A percentile compares a stretch with the other conserved stretches of the same genome.
Evolutionary conservation across 2,113 vertebrate species (phyloP).

Genomic region (Furnarius figulus): DNA sequence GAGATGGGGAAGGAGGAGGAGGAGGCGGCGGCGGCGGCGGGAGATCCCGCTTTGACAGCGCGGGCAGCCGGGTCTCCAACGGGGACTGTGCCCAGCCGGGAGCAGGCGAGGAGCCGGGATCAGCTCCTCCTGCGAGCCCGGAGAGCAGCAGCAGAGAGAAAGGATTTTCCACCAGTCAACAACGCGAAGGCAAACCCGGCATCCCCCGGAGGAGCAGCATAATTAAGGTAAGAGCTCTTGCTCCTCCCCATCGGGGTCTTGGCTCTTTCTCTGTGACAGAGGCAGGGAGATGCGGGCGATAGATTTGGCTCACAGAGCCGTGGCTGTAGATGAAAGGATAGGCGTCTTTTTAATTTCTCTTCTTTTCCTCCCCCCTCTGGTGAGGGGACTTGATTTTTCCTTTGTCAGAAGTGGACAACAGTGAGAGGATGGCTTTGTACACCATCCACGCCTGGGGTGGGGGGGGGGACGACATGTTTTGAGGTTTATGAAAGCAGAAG

Average conservation of each 20-base stretch:
- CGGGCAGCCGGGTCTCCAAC: constrained; percentile 81
- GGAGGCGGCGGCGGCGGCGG: constrained; percentile 63
- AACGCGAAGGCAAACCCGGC: constrained; percentile 80
- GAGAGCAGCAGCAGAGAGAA: constrained; percentile 60
- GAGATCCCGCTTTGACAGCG: constrained; percentile 73
- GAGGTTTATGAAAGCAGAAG: not conserved
- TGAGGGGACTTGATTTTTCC: not conserved
- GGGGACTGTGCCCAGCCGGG: constrained; percentile 82
- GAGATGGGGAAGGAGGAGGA: constrained; percentile 69
- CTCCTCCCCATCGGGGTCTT: not conserved
- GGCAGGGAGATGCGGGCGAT: not conserved
- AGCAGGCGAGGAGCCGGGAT: constrained; percentile 67
- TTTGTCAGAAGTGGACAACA: not conserved
- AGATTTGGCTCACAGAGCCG: not conserved
- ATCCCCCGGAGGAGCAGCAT: constrained; percentile 93
- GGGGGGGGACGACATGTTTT: not conserved
- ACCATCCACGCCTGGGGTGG: not conserved
- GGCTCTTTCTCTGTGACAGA: not conserved
- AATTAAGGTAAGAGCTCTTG: constrained; percentile 86
- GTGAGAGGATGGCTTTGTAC: not conserved
- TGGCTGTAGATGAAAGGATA: not conserved
- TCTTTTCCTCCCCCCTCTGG: not conserved
- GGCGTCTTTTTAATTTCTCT: not conserved
- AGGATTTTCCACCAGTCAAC: constrained; percentile 38
- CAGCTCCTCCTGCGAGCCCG: constrained; percentile 74